A percentile compares a stretch with the other conserved stretches of the same genome.
phyloP scores from a whole-genome alignment of 2,797 vertebrate genomes.

The Girardinus metallicus region DNA sequence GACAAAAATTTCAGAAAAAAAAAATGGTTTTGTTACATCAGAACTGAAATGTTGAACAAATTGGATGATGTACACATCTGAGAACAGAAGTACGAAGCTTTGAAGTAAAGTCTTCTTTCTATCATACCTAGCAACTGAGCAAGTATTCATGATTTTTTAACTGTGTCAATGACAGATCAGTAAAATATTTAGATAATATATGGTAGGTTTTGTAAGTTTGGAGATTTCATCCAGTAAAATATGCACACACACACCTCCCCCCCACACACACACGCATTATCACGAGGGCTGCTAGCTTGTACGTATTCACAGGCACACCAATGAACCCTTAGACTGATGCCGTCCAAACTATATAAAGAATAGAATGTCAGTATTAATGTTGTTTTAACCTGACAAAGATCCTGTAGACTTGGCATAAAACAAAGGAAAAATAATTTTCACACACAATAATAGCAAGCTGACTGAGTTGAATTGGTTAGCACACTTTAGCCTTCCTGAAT shows the following conservation, averaged over 20 bases:
- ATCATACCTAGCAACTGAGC: background rate
- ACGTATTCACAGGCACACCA: background rate
- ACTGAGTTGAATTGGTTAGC: background rate
- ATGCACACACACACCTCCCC: background rate
- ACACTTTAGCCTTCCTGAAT: background rate
- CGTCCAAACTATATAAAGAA: slow-evolving; percentile 8
- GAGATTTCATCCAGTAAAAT: background rate
- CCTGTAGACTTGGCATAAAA: background rate
- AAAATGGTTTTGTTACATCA: background rate
- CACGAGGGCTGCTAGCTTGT: background rate
- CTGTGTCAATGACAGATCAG: background rate
- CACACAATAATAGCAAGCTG: background rate
- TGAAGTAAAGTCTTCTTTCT: background rate
- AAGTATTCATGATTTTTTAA: background rate
- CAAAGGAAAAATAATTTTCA: background rate
- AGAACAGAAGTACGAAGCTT: background rate
- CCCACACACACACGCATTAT: too few relatives aligned
- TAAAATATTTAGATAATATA: background rate
- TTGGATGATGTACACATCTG: background rate
- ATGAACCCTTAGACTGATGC: background rate
- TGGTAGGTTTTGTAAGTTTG: background rate
- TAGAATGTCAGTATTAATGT: fast-evolving
- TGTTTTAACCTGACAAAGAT: background rate
- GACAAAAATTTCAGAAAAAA: background rate
- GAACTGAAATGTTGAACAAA: background rate